Base-by-base conservation (phyloP, 2,888 invertebrate species). In the Hydrotaea diabolus region DNA sequence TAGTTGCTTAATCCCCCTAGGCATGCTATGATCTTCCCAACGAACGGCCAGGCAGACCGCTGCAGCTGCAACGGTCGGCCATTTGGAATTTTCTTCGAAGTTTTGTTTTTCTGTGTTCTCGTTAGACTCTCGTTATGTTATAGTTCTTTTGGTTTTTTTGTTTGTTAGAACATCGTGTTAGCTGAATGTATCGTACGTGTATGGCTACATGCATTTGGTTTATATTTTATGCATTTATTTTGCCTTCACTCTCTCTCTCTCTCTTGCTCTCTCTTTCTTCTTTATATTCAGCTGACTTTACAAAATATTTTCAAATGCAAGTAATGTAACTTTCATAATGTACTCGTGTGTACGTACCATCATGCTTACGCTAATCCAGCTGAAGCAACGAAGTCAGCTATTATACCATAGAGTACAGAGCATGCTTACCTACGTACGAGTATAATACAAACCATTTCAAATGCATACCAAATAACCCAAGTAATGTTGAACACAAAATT, bases 301-400 rank as follows among this genome's bases (percentile, higher is more conserved):
- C n/a, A 49, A 49, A 49, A 49, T 21, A 21, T 23, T 19, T 55
- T 19, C 26, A 59, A 59, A 59, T 59, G 59, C 59, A 23, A 59
- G 59, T 23, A 59, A 15, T 59, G 23, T 59, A 59, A 59, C 59
- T 23, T 59, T 26, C 59, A 59, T 59, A 59, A 59, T 59, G 59
- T 26, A 23, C 59, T 15, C 23, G 26, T 23, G 55, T 11, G 17
- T n/a, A n/a, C n/a, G n/a, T n/a, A n/a, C n/a, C n/a, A n/a, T 9
- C 23, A 23, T 31, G 7, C 59, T 59, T 26, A 1, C 1, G 15
- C 15, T 23, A 57, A 23, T 15, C 23, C 23, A 59, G 59, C 26
- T 59, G 23, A 23, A 23, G 59, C 59, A 15, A 26, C 26, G 1
- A 26, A 59, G 23, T 59, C 26, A 4, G 21, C 26, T 26, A 59